These are phyloP conservation scores for Lagorchestes hirsutus DNA, from an alignment of 2,797 vertebrate genomes.

Conservation along the genomic window DNA sequence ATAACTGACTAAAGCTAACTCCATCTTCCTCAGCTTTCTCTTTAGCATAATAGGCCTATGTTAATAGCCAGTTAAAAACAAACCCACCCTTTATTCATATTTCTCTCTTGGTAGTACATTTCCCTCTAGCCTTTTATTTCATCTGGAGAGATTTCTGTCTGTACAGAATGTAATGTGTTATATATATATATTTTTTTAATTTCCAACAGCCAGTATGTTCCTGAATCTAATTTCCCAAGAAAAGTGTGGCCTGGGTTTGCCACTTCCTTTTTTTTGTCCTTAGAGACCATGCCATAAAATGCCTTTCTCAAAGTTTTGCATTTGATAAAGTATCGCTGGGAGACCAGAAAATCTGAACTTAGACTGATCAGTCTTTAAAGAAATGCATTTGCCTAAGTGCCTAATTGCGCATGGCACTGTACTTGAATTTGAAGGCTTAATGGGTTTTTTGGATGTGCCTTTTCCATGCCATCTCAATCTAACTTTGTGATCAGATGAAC, in stretches of 20 bases:
- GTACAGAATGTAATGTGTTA: not conserved
- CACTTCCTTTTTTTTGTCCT: not conserved
- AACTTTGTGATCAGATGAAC: constrained; percentile 14
- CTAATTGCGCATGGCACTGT: not conserved
- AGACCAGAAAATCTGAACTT: not conserved
- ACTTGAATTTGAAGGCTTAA: not conserved
- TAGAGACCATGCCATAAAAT: not conserved
- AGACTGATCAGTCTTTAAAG: not conserved
- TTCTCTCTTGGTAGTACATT: not conserved
- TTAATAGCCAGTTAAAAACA: not conserved
- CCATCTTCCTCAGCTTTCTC: not conserved
- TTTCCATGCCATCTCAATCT: not conserved
- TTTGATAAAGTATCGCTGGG: not conserved
- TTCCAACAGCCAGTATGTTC: not conserved
- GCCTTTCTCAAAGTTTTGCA: not conserved
- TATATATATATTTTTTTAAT: not conserved
- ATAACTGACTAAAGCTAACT: not conserved
- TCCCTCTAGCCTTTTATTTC: not conserved
- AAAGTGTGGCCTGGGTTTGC: not conserved
- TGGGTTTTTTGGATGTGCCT: not conserved
- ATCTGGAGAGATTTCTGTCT: not conserved
- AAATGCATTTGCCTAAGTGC: constrained; percentile 5
- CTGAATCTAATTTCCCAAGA: not conserved
- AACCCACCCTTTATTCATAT: not conserved
- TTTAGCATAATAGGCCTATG: not conserved